phyloP scores from a whole-genome alignment of 2,113 vertebrate species.

The Erythrocercus mccallii region DNA sequence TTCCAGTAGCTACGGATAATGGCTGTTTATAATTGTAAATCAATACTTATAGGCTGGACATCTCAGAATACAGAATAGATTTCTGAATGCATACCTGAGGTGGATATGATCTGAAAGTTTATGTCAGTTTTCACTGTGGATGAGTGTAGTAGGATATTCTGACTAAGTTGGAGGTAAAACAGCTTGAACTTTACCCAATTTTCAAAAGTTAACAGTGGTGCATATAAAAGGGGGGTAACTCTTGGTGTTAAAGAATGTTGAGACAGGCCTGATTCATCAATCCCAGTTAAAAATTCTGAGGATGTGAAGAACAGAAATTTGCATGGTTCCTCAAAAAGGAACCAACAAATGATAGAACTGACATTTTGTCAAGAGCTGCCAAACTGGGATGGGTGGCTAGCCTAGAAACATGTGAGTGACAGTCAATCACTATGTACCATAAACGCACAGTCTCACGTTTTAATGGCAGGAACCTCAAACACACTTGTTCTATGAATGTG shows the following conservation, averaged over 20 bases:
- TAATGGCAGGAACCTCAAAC: fast-evolving
- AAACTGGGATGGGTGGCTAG: too few species aligned
- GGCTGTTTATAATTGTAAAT: background rate
- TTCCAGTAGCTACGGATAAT: background rate
- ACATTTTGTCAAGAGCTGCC: background rate
- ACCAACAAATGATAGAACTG: background rate
- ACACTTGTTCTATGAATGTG: fast-evolving
- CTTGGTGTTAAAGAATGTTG: background rate
- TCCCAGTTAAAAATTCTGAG: background rate
- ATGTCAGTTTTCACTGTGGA: background rate
- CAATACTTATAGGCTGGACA: background rate
- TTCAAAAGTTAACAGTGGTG: background rate
- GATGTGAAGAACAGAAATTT: background rate
- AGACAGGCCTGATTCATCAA: background rate
- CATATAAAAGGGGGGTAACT: background rate
- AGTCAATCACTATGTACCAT: background rate
- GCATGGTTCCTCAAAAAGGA: background rate
- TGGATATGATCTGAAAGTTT: background rate
- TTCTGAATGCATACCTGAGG: background rate
- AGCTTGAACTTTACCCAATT: background rate
- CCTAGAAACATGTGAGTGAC: background rate
- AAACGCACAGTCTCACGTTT: background rate
- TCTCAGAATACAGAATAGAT: background rate
- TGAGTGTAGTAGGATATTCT: background rate
- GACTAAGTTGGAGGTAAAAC: background rate